Evolutionary conservation across 2,888 invertebrate species (phyloP).

Genomic region (Cerastoderma edule): DNA sequence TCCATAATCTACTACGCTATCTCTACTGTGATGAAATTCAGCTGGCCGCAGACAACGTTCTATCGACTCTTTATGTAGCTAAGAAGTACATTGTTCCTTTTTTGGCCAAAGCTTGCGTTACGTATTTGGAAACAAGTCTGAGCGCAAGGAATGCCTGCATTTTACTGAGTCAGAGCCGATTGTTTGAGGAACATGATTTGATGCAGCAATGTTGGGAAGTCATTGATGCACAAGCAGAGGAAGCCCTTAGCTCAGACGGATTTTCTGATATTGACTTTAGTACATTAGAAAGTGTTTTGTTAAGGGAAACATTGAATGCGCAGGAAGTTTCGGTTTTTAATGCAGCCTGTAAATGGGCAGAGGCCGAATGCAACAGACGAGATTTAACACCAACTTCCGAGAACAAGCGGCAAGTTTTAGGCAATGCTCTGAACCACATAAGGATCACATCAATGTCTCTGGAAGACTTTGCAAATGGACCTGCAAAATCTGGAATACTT

Average conservation of each 20-base stretch:
- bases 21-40: conserved; percentile 98
- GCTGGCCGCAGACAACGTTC: conserved; percentile 96
- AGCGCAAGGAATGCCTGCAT: conserved; percentile 98
- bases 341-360: conserved; percentile 96
- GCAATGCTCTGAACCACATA: conserved; percentile 92
- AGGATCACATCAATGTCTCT: conserved; percentile 97
- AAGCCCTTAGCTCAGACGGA: conserved; percentile 97
- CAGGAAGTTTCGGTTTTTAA: conserved; percentile 93
- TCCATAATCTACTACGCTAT: conserved; percentile 96
- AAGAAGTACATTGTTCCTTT: conserved; percentile 99
- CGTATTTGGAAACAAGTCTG: conserved; percentile 96
- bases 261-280: conserved; percentile 98
- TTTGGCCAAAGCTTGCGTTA: conserved; percentile 96
- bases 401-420: conserved; percentile 86
- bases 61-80: conserved; percentile 97
- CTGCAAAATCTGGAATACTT: conserved; percentile 95
- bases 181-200: conserved; percentile 98
- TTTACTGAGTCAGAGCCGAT: conserved; percentile 95
- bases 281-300: conserved; percentile 95
- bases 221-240: conserved; percentile 98
- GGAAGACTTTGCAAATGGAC: conserved; percentile 97
- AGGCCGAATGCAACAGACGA: conserved; percentile 93
- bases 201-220: conserved; percentile 91
- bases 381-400: conserved; percentile 92
- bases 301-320: conserved; percentile 96